These are phyloP conservation scores for Lepus europaeus DNA, from an alignment of 2,113 vertebrate genomes.

Conservation along the genomic window DNA sequence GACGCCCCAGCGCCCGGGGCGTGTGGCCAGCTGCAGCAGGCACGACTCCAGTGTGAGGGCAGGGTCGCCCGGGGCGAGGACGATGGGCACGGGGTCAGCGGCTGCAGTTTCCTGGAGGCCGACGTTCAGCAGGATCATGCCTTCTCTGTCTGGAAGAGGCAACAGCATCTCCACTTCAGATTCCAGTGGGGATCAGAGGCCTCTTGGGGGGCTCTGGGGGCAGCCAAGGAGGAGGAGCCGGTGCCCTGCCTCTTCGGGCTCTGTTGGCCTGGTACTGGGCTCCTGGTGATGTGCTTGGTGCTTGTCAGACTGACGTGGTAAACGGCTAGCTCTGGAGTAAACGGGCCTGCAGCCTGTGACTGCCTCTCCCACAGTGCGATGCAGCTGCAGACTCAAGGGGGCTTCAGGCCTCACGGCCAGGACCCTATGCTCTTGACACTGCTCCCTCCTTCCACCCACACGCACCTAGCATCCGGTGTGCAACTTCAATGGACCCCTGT, in stretches of 20 bases:
- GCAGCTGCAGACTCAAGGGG: neutral
- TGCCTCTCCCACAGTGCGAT: accelerated
- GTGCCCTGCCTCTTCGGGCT: neutral
- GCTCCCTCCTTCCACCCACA: neutral
- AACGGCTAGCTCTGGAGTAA: neutral
- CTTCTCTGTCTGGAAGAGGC: slow-evolving; percentile 83
- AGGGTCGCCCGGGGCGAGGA: slow-evolving; percentile 56
- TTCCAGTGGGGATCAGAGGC: neutral
- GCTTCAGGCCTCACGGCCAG: neutral
- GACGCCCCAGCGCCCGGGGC: slow-evolving; percentile 85
- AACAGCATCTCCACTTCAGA: neutral
- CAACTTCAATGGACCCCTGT: neutral
- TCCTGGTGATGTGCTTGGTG: neutral
- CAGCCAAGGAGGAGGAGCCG: neutral
- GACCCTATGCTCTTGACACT: neutral
- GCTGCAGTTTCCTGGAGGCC: slow-evolving; percentile 61
- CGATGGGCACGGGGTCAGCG: slow-evolving; percentile 69
- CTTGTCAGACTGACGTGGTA: neutral
- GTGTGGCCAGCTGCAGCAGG: slow-evolving; percentile 81
- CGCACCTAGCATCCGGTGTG: neutral
- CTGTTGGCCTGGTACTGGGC: neutral
- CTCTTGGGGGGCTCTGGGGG: neutral
- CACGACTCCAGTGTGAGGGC: slow-evolving; percentile 79
- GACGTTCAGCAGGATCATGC: slow-evolving; percentile 88
- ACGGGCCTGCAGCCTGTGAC: neutral